phyloP scores from a whole-genome alignment of 2,888 invertebrate genomes.

The Lumbricus terrestris region DNA sequence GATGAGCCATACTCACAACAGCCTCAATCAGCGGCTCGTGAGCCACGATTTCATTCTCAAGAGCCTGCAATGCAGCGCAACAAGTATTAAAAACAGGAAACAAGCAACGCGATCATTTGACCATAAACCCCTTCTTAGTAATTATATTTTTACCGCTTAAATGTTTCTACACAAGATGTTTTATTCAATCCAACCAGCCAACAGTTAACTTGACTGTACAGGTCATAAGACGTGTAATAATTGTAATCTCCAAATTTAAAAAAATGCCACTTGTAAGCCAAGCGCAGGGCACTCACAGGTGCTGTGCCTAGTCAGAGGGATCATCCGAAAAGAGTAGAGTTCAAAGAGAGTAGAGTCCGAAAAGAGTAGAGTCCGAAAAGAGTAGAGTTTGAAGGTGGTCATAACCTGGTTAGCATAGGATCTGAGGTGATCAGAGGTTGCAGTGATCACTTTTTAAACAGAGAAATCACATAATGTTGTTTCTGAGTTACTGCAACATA shows the following conservation, averaged over 20 bases:
- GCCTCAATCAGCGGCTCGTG: constrained; percentile 80
- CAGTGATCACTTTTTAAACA: background rate
- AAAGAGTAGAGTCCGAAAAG: too few species aligned
- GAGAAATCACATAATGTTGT: background rate
- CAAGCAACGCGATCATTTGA: background rate
- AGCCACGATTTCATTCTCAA: constrained; percentile 85
- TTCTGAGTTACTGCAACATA: too few species aligned
- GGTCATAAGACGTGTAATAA: too few species aligned
- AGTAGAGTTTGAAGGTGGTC: too few species aligned
- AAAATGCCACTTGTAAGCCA: too few species aligned
- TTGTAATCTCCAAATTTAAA: too few species aligned
- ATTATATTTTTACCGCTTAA: background rate
- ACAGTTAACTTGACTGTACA: background rate
- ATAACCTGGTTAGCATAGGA: too few species aligned
- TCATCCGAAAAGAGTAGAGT: too few species aligned
- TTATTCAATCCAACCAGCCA: background rate
- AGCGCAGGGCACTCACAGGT: too few species aligned
- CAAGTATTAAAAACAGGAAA: background rate
- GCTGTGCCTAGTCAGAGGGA: too few species aligned
- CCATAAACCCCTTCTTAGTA: background rate
- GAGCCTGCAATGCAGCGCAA: constrained; percentile 62
- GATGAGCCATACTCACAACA: constrained; percentile 72
- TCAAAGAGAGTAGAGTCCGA: too few species aligned
- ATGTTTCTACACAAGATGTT: background rate
- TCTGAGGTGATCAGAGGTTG: background rate